Evolutionary conservation across 2,888 invertebrate genomes (phyloP).

Genomic region (Apamea anceps): DNA sequence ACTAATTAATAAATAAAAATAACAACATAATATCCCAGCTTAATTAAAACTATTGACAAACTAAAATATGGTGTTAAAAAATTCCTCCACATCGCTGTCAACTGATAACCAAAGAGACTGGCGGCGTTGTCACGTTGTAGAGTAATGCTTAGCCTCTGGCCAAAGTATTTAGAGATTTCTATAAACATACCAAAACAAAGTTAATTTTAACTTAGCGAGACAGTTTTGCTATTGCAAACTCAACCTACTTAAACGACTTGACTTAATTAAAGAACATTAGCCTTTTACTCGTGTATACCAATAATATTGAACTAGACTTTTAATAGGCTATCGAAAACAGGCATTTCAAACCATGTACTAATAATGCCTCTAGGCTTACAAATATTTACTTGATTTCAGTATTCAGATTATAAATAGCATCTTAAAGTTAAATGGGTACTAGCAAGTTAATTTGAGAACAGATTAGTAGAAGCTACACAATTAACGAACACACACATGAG

Average conservation of each 20-base stretch:
- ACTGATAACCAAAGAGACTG: no score
- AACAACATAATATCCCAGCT: background rate
- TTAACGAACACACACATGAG: background rate
- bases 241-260: background rate
- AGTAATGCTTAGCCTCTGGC: background rate
- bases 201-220: background rate
- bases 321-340: conserved; percentile 1
- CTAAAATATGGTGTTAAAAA: background rate
- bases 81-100: background rate
- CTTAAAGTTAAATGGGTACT: conserved; percentile 7
- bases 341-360: background rate
- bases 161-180: no score
- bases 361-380: background rate
- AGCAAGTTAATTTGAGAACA: background rate
- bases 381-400: conserved; percentile 16
- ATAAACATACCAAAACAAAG: background rate
- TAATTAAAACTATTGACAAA: background rate
- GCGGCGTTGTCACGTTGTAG: background rate
- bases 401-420: background rate
- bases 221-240: background rate
- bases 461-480: background rate
- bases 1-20: background rate
- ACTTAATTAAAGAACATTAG: background rate
- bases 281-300: background rate
- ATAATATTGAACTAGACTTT: background rate